Evolutionary conservation across 35 echinoderm and acorn worm genomes (phyloP).

Genomic region (Hemicentrotus pulcherrimus): DNA sequence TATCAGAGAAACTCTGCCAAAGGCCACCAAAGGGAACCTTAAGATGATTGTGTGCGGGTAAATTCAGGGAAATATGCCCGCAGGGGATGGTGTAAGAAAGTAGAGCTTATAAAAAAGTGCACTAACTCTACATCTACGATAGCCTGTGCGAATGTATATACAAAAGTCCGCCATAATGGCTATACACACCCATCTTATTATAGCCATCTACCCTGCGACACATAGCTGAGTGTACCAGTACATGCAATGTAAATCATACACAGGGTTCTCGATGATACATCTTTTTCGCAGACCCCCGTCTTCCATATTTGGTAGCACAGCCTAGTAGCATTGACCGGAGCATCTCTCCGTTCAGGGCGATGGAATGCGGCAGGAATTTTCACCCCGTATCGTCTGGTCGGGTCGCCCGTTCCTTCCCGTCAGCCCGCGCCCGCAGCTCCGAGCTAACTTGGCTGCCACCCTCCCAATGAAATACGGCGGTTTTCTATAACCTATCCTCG

Average conservation of each 20-base stretch:
- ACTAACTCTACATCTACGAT: not conserved
- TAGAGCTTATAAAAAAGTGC: not conserved
- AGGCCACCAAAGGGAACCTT: not conserved
- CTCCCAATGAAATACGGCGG: slow-evolving; percentile 26
- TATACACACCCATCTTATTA: slow-evolving; percentile 7
- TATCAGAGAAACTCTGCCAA: not conserved
- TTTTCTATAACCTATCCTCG: slow-evolving; percentile 56
- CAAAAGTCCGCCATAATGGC: not conserved
- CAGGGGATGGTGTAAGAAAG: not conserved
- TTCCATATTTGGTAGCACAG: slow-evolving; percentile 45
- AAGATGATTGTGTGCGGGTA: not conserved
- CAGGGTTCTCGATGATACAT: not conserved
- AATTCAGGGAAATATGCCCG: not conserved
- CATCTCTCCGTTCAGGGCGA: slow-evolving; percentile 47
- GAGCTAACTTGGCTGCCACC: slow-evolving; percentile 43
- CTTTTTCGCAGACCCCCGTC: slow-evolving; percentile 24
- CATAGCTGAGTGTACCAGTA: not conserved
- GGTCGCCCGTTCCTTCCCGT: slow-evolving; percentile 15
- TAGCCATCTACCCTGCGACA: not conserved
- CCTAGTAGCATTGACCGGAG: slow-evolving; percentile 37
- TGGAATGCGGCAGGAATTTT: slow-evolving; percentile 50
- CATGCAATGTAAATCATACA: slow-evolving; percentile 10
- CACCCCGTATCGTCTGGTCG: slow-evolving; percentile 42
- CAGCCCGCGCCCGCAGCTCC: slow-evolving; percentile 7
- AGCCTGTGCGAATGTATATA: not conserved